Evolutionary conservation across 1,140 invertebrate genomes (phyloP), one percentile per base, ranked within the genome.

Genomic region (Drosophila watanabei): DNA sequence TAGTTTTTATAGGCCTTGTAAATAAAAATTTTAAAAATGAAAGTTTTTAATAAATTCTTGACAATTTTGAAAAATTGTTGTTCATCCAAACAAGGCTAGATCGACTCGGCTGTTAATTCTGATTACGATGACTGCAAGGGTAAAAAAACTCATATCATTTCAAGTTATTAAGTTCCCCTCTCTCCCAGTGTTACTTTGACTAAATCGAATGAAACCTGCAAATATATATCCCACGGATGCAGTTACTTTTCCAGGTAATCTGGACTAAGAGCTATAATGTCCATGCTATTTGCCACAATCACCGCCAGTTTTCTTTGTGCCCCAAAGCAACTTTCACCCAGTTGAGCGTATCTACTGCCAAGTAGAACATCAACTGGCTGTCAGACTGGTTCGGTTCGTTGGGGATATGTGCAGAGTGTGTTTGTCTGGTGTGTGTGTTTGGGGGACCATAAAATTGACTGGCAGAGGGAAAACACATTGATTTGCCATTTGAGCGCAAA

Each of bases 401-500:
- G 59, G 43, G 59, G 33, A 64, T 39, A 46, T 45, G 58, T 45
- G 58, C n/a, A 4, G 54, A 14, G 33, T 43, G 24, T 32, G 16
- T 16, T 43, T 28, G 35, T 64, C 33, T 48, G 2, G 13, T 11
- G 30, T 60, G 43, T 48, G 24, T 39, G 28, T 28, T 33, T 66
- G 48, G 46, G 37, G 63, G 54, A 80, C 76, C 80, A 90, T 90
- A 70, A 89, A 85, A 85, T 82, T 89, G 85, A 84, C 81, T 89
- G 81, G 58, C 77, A 65, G 73, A 75, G 80, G 85, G 86, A 89
- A 71, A 89, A 89, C 85, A 89, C 86, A 89, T 89, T 89, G 85
- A 89, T 89, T 89, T 88, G 84, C 85, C 81, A 88, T 88, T 88
- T 88, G 81, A 88, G 85, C 85, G 81, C 69, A 88, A 88, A 88